phyloP scores from a whole-genome alignment of 2,888 invertebrate genomes.

The Xestia sexstrigata region DNA sequence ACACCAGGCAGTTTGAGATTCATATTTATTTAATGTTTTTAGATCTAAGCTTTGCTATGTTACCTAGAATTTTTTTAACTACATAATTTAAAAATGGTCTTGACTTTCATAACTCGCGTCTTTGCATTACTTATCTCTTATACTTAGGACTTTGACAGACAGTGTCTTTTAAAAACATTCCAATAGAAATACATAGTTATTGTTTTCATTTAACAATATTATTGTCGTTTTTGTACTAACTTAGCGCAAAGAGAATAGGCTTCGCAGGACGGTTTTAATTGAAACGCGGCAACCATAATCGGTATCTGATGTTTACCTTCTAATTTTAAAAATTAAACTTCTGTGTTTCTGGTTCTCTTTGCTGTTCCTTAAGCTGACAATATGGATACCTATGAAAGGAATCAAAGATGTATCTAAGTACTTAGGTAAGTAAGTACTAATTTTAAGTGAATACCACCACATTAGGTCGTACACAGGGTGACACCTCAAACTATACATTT shows the following conservation, averaged over 20 bases:
- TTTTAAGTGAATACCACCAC: slow-evolving; percentile 13
- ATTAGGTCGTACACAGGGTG: neutral
- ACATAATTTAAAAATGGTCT: slow-evolving; percentile 21
- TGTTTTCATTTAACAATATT: slow-evolving; percentile 73
- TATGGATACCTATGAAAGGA: slow-evolving; percentile 13
- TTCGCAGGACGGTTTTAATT: slow-evolving; percentile 75
- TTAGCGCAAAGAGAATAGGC: slow-evolving; percentile 69
- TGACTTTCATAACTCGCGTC: slow-evolving; percentile 7
- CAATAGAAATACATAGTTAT: slow-evolving; percentile 33
- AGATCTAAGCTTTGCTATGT: slow-evolving; percentile 35
- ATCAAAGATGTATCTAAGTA: slow-evolving; percentile 8
- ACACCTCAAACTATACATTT: too few species aligned
- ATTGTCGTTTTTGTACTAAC: slow-evolving; percentile 85
- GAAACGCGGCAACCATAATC: slow-evolving; percentile 40
- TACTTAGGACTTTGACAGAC: slow-evolving; percentile 26
- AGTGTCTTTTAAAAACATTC: slow-evolving; percentile 41
- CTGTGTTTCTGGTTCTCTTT: slow-evolving; percentile 23
- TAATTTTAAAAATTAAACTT: slow-evolving; percentile 18
- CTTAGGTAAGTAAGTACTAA: neutral
- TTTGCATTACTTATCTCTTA: slow-evolving; percentile 22
- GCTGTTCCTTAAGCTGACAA: slow-evolving; percentile 7
- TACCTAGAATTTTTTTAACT: slow-evolving; percentile 7
- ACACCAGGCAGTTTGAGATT: slow-evolving; percentile 59
- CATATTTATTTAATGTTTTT: slow-evolving; percentile 37
- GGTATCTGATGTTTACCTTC: slow-evolving; percentile 25